A percentile compares a stretch with the other conserved stretches of the same genome.
phyloP scores from a whole-genome alignment of 2,797 vertebrate genomes.

The Aplochiton taeniatus region DNA sequence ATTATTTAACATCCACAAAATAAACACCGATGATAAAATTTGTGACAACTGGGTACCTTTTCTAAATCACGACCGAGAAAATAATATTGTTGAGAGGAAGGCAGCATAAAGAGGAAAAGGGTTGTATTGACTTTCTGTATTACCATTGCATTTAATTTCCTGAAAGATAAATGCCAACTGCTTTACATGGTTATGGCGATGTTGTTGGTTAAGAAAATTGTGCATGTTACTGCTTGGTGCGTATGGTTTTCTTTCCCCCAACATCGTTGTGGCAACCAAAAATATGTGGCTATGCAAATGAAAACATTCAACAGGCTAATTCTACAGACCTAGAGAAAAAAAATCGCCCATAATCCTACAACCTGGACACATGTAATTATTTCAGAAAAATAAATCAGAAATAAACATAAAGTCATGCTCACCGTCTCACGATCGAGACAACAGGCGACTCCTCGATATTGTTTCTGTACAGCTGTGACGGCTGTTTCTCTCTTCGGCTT shows the following conservation, averaged over 20 bases:
- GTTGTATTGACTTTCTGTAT: neutral
- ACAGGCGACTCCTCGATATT: conserved; percentile 55
- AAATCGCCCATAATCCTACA: too few species aligned
- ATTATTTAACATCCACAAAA: conserved; percentile 19
- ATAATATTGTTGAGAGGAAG: conserved; percentile 55
- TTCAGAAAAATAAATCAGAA: neutral
- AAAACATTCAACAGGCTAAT: too few species aligned
- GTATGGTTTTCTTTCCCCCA: too few species aligned
- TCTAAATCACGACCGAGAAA: conserved; percentile 60
- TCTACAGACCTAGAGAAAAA: too few species aligned
- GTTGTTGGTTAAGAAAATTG: too few species aligned
- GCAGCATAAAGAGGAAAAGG: conserved; percentile 51
- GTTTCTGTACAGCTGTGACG: conserved; percentile 31
- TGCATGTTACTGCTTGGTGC: too few species aligned
- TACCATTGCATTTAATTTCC: conserved; percentile 30
- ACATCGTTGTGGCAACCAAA: too few species aligned
- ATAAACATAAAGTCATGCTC: conserved; percentile 42
- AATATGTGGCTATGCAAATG: too few species aligned
- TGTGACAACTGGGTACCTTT: neutral
- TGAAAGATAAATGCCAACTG: neutral
- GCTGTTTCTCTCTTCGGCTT: conserved; percentile 25
- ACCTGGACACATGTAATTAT: neutral
- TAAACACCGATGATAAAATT: conserved; percentile 27
- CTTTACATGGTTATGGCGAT: too few species aligned
- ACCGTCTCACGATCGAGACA: conserved; percentile 56